Evolutionary conservation across 2,888 invertebrate species (phyloP), one percentile per base, ranked within the genome.

Genomic region (Lampropteryx suffumata): DNA sequence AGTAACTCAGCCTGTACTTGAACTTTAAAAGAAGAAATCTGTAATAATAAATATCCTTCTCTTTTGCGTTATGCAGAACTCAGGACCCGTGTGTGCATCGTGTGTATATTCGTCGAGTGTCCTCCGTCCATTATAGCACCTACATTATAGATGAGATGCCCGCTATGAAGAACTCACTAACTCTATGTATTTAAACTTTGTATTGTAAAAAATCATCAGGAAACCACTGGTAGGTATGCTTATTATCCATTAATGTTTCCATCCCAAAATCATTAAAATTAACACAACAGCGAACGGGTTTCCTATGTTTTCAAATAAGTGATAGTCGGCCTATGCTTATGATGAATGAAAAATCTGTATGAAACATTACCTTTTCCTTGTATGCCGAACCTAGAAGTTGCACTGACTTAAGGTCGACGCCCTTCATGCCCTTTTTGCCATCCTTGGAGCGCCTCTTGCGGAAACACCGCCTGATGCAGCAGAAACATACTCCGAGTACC

Each of bases 331-430:
- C 2, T 30, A 24, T 33, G 13, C 17, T 54, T 17, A 30, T 41
- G 36, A 37, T 49, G 34, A 21, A 11, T 51, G 48, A 48, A 29
- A 36, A 45, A 57, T 55, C 24, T 33, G 28, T 58, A 46, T 63
- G 58, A 88, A 80, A 90, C 92, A 90, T 86, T 94, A 98, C 98
- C 95, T 98, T 98, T 92, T 99, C 98, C 89, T 99, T 99, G 92
- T 98, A 98, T 56, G 98, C 97, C 71, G 97, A 97, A 73, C 98
- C 98, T 67, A 99, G 92, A 50, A 99, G 93, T 82, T 98, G 98
- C 77, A 99, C 98, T 82, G 97, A 97, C 92, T 98, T 98, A 78
- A 99, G 92, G 91, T 98, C 98, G 70, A 98, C 98, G 59, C 97
- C 97, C 84, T 97, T 97, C 92, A 94, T 92, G 62, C 97, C 97